These are phyloP conservation scores for Psilopogon haemacephalus DNA, from an alignment of 2,113 vertebrate genomes.

Conservation along the genomic window DNA sequence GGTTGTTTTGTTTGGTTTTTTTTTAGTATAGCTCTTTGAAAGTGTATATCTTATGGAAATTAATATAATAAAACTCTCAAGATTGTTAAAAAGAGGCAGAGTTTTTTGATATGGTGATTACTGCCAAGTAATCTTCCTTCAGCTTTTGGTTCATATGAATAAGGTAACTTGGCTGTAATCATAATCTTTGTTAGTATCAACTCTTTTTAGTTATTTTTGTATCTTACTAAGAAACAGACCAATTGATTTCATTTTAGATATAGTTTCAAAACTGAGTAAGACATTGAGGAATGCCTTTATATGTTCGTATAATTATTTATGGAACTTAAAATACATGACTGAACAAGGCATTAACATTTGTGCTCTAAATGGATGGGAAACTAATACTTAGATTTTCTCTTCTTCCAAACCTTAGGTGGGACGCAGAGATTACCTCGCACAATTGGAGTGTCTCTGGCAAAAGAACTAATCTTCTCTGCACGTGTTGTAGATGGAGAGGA, in stretches of 20 bases:
- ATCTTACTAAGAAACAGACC: not conserved
- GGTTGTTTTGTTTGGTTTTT: not conserved
- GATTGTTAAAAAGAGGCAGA: not conserved
- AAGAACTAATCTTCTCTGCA: conserved; percentile 95
- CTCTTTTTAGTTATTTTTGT: not conserved
- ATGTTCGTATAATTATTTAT: not conserved
- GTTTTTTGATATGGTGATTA: not conserved
- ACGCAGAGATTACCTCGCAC: conserved; percentile 91
- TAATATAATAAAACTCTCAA: not conserved
- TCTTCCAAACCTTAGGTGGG: conserved; percentile 79
- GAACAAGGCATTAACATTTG: not conserved
- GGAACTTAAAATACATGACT: not conserved
- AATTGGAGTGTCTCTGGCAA: conserved; percentile 88
- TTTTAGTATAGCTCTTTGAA: not conserved
- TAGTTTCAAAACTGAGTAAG: not conserved
- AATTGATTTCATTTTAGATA: not conserved
- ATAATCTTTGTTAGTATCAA: not conserved
- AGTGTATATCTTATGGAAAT: not conserved
- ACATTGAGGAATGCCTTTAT: not conserved
- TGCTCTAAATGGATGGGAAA: not conserved
- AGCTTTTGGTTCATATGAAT: not conserved
- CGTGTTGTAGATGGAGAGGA: conserved; percentile 87
- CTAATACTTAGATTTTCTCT: not conserved
- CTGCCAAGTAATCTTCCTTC: not conserved
- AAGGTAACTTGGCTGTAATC: not conserved